Base-by-base conservation (phyloP, 2,888 invertebrate genomes). In the Himalopsyche japonica region DNA sequence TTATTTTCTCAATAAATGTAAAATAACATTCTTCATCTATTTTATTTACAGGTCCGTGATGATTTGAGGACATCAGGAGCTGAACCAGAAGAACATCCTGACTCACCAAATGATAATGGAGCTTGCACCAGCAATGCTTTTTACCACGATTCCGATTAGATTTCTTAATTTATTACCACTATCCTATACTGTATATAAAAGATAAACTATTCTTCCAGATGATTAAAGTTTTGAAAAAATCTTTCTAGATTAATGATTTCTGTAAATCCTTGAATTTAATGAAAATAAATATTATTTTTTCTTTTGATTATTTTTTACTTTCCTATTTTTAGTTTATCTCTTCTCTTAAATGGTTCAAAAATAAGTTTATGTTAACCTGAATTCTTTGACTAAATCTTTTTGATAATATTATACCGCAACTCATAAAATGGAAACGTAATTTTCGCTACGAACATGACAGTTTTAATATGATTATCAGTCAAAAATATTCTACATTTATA, bases 111-210 rank as follows among this genome's bases (percentile, higher is more conserved):
- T 83, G 92, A 93, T 88, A 93, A 91, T 88, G 93, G 93, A 90
- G 91, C 94, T 91, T 91, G 95, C 92, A 90, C 96, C 92, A 92
- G 92, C 89, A 92, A 92, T 88, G 92, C 91, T 88, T 94, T 92
- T 94, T 70, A 70, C 30, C 70, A 30, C 15, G 70, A 70, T 30
- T 70, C 70, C 30, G 70, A 70, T 27, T 70, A 70, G 30, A 30
- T 70, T 57, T 70, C 5, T 27, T 24, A 70, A 10, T 10, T 0
- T 30, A 30, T 70, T 30, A 57, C 57, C 20, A 15, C 15, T 43
- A 15, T 43, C 43, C 15, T 43, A 43, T 70, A 70, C 30, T 70
- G 30, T 70, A 70, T 10, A 70, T 70, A 70, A 70, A 70, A 70
- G 70, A 70, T 30, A 70, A 70, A 57, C 20, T 70, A 70, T 70